Base-by-base conservation (phyloP, 2,113 vertebrate genomes). In the Grantiella picta region DNA sequence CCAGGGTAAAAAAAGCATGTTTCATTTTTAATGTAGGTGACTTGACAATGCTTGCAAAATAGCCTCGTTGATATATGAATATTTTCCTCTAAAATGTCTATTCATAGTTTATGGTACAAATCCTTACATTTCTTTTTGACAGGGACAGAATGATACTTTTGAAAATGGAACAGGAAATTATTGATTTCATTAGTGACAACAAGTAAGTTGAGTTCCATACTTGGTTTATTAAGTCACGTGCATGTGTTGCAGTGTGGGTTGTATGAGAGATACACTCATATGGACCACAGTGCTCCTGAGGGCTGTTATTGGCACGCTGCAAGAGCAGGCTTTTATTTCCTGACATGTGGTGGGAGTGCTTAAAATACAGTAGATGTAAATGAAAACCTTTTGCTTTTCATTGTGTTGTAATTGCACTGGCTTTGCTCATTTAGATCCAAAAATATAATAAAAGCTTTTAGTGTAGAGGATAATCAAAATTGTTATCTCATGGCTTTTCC, bases 81-180 rank as follows among this genome's bases (percentile, higher is more conserved):
- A 27, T 69, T 72, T 68, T 82, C 19, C n/a, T 72, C 33, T 47
- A 20, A 63, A 90, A 60, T 35, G 10, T 50, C 38, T 90, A 0
- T 40, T 60, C 8, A 4, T 47, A 22, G n/a, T 44, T 75, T 44
- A 64, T 63, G 44, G 31, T 94, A 73, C 82, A 92, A 86, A 87
- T 66, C 11, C 33, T 76, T 95, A n/a, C 2, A 0, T 93, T 95
- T 97, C 60, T 95, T 96, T 97, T 98, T 97, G 89, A 53, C 98
- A 99, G 98, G 98, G 99, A 99, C 97, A 99, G 99, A 89, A 98
- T 99, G 99, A 99, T 98, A 97, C 98, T 99, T 93, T 97, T 99
- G 93, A 99, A 99, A 98, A 98, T 99, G 98, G 99, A 99, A 85
- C 99, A 99, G 97, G 99, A 99, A 96, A 99, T 99, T 97, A 98